phyloP scores from a whole-genome alignment of 2,797 vertebrate genomes.

The Ceryle rudis region DNA sequence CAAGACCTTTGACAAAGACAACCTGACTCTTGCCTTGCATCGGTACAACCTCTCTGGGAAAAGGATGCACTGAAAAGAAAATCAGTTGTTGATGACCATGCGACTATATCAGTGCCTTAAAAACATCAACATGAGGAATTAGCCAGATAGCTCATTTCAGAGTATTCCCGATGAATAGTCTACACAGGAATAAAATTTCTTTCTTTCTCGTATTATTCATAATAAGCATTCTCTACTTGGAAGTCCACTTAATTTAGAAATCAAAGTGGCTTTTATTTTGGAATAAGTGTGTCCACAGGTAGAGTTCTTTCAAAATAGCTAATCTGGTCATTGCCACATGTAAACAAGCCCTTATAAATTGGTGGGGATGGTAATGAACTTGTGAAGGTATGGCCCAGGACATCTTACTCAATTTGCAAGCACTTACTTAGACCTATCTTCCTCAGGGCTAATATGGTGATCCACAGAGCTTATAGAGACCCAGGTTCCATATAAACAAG shows the following conservation, averaged over 20 bases:
- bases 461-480: background rate
- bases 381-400: background rate
- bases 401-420: slow-evolving; percentile 46
- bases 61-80: background rate
- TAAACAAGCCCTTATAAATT: slow-evolving; percentile 14
- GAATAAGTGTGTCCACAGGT: slow-evolving; percentile 17
- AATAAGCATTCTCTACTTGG: background rate
- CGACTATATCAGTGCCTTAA: background rate
- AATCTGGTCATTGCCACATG: slow-evolving; percentile 32
- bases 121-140: background rate
- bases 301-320: slow-evolving; percentile 42
- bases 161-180: background rate
- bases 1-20: background rate
- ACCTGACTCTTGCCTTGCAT: background rate
- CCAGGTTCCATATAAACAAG: background rate
- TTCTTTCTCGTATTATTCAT: background rate
- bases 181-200: background rate
- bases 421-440: background rate
- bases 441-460: slow-evolving; percentile 18
- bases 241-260: background rate
- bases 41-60: background rate
- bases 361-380: slow-evolving; percentile 12
- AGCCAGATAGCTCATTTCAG: background rate
- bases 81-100: background rate
- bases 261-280: slow-evolving; percentile 38